Evolutionary conservation across 2,113 vertebrate species (phyloP).

Genomic region (Corapipo altera): DNA sequence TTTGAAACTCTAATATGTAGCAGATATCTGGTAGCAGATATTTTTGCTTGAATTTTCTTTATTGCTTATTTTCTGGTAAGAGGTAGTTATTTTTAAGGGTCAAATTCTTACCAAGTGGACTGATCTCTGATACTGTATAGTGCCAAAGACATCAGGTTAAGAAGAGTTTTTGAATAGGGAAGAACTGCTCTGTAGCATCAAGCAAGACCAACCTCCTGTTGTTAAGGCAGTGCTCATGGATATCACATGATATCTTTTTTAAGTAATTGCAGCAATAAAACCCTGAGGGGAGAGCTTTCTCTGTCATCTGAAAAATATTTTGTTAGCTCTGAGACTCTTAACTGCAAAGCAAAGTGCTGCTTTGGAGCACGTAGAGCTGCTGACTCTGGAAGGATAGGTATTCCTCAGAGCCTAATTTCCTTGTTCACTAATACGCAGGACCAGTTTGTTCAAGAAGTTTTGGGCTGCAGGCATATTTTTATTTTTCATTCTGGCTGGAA

Average conservation of each 20-base stretch:
- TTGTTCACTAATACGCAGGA: background rate
- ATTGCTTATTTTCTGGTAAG: background rate
- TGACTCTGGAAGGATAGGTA: background rate
- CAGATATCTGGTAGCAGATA: background rate
- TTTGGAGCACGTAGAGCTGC: background rate
- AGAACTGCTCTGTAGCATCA: background rate
- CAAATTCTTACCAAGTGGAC: background rate
- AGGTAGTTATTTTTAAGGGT: background rate
- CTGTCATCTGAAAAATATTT: background rate
- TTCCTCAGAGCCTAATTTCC: background rate
- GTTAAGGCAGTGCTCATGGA: background rate
- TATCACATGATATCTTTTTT: background rate
- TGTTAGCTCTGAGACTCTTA: background rate
- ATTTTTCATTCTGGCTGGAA: background rate
- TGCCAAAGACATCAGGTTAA: background rate
- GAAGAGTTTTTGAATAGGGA: background rate
- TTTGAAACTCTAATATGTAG: background rate
- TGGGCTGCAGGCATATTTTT: background rate
- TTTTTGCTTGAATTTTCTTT: background rate
- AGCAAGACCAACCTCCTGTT: background rate
- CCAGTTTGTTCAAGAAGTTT: background rate
- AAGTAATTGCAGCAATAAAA: background rate
- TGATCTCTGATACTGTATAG: background rate
- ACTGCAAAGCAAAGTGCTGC: background rate
- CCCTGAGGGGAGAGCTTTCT: background rate